Conservation (phyloP, 2,113 vertebrate species). For the Ameiurus melas region DNA sequence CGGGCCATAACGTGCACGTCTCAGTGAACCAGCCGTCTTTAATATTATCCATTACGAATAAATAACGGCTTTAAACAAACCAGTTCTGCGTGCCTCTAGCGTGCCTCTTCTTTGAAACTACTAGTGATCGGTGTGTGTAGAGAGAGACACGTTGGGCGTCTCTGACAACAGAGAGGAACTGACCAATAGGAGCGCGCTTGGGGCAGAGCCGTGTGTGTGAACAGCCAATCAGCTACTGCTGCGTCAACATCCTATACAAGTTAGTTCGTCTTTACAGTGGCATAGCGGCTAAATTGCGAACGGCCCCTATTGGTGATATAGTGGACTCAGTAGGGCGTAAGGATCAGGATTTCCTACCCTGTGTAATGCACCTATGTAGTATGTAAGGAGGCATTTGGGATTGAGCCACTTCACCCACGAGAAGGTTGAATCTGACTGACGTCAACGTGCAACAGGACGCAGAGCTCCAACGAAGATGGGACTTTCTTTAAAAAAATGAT, state of each 20-base stretch:
- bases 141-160: slow-evolving; percentile 53
- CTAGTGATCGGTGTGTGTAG: slow-evolving; percentile 3
- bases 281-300: not conserved
- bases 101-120: slow-evolving; percentile 13
- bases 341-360: not conserved
- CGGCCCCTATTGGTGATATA: not conserved
- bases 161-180: slow-evolving; percentile 6
- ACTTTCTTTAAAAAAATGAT: not conserved
- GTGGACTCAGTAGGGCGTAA: not conserved
- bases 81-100: not conserved
- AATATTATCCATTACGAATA: slow-evolving; percentile 72
- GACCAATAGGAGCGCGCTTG: slow-evolving; percentile 20
- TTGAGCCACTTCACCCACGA: not conserved
- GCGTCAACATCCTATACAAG: not conserved
- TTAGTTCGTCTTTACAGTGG: slow-evolving; percentile 1
- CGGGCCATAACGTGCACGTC: slow-evolving; percentile 88
- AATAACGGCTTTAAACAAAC: not conserved
- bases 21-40: slow-evolving; percentile 95
- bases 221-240: not conserved
- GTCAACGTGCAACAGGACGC: not conserved
- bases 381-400: not conserved
- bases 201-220: not conserved
- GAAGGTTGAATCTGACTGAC: not conserved
- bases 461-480: not conserved
- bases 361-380: not conserved